phyloP scores from a whole-genome alignment of 2,797 vertebrate species.

The Melanotaenia boesemani region DNA sequence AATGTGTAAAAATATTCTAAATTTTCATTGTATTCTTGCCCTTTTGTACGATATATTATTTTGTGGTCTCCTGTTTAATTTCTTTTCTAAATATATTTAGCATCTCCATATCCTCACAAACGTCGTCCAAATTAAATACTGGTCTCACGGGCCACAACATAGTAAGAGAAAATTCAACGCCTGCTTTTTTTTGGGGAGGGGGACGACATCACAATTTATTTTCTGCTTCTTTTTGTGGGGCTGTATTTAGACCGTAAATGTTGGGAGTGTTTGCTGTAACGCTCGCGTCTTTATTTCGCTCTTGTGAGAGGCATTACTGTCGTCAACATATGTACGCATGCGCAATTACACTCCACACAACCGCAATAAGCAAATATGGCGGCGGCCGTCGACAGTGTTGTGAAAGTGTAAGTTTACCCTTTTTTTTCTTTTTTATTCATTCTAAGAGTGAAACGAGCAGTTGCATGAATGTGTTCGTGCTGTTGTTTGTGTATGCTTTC shows the following conservation, averaged over 20 bases:
- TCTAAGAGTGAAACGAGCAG: constrained; percentile 12
- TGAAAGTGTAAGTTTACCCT: constrained; percentile 88
- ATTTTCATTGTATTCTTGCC: too few species aligned
- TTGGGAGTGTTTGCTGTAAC: background rate
- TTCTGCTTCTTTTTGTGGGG: background rate
- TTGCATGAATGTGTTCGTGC: background rate
- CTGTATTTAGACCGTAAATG: background rate
- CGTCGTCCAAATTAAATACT: too few species aligned
- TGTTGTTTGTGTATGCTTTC: background rate
- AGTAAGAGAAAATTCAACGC: too few species aligned
- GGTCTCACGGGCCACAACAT: too few species aligned
- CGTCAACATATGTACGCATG: constrained; percentile 60
- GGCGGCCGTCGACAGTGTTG: constrained; percentile 89
- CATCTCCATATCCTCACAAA: too few species aligned
- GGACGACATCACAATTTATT: too few species aligned
- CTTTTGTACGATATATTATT: background rate
- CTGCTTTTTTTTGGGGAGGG: too few species aligned
- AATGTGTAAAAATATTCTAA: too few species aligned
- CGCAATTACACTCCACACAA: constrained; percentile 70
- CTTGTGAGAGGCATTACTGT: constrained; percentile 16
- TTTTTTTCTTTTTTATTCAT: constrained; percentile 62
- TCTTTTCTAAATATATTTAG: too few species aligned
- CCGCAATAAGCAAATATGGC: constrained; percentile 87
- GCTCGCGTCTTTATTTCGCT: constrained; percentile 1
- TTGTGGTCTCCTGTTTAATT: background rate